A percentile compares a stretch with the other conserved stretches of the same genome.
phyloP scores from a whole-genome alignment of 1,140 invertebrate genomes.

The Bombus affinis region DNA sequence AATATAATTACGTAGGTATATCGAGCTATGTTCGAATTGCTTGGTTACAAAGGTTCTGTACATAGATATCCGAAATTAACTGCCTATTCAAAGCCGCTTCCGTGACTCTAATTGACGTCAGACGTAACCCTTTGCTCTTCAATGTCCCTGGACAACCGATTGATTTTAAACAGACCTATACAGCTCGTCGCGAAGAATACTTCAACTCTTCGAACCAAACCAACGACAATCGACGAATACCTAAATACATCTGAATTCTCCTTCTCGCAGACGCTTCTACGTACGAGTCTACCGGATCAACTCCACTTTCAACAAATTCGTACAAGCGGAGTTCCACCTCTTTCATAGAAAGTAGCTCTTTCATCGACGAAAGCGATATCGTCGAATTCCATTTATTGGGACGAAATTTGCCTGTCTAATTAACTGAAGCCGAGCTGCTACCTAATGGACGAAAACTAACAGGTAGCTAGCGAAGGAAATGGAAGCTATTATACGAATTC shows the following conservation, averaged over 20 bases:
- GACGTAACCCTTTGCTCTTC: background rate
- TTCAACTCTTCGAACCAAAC: background rate
- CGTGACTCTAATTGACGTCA: background rate
- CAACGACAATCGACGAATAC: too few species aligned
- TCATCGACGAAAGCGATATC: too few species aligned
- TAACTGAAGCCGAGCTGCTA: too few species aligned
- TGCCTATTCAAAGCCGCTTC: background rate
- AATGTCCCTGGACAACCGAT: background rate
- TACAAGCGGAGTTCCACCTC: too few species aligned
- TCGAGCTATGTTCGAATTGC: background rate
- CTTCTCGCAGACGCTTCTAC: too few species aligned
- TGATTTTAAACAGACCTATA: background rate
- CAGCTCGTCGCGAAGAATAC: fast-evolving
- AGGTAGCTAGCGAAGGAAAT: background rate
- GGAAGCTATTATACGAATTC: background rate
- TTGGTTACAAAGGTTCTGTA: background rate
- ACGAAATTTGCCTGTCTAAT: too few species aligned
- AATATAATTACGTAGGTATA: background rate
- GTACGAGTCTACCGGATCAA: too few species aligned
- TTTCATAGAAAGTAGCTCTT: too few species aligned
- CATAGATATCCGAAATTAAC: background rate
- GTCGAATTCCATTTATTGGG: too few species aligned
- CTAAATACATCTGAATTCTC: too few species aligned
- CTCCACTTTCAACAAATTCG: too few species aligned
- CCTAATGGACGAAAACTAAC: background rate